Percentiles rank a stretch among this genome's conserved stretches.
Evolutionary conservation across 1,140 invertebrate genomes (phyloP).

Genomic region (Batillaria attramentaria): DNA sequence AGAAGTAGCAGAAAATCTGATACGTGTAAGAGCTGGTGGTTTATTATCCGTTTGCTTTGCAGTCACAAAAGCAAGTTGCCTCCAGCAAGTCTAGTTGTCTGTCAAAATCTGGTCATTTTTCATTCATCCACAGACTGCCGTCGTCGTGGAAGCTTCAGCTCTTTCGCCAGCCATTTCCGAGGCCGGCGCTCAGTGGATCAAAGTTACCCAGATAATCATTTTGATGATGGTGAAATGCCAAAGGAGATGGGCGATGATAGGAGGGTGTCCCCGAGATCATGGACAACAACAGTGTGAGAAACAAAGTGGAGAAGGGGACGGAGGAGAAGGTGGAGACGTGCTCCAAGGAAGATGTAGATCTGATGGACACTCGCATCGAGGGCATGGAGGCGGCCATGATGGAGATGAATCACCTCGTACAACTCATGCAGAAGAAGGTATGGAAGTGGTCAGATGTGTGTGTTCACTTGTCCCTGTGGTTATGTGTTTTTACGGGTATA

Average conservation of each 20-base stretch:
- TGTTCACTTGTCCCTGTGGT: too few species aligned
- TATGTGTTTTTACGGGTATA: too few species aligned
- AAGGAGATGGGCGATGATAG: slow-evolving; percentile 21
- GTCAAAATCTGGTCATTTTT: too few species aligned
- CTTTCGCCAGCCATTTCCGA: slow-evolving; percentile 59
- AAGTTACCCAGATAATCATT: slow-evolving; percentile 43
- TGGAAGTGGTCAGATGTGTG: too few species aligned
- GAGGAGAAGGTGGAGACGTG: slow-evolving; percentile 20
- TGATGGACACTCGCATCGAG: slow-evolving; percentile 55
- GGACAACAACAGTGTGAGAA: background rate
- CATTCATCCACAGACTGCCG: slow-evolving; percentile 73
- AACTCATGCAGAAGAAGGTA: slow-evolving; percentile 75
- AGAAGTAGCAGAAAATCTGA: too few species aligned
- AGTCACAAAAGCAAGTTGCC: too few species aligned
- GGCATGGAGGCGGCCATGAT: slow-evolving; percentile 70
- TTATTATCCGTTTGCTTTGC: too few species aligned
- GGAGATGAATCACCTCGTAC: slow-evolving; percentile 75
- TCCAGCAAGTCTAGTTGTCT: too few species aligned
- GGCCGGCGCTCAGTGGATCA: slow-evolving; percentile 53
- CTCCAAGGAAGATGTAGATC: slow-evolving; percentile 48
- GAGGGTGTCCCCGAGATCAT: too few species aligned
- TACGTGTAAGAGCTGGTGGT: too few species aligned
- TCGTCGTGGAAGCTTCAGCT: slow-evolving; percentile 52
- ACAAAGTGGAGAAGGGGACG: slow-evolving; percentile 22
- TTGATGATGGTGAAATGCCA: slow-evolving; percentile 2